phyloP scores from a whole-genome alignment of 2,888 invertebrate species.

The Fissipunctia ypsillon region DNA sequence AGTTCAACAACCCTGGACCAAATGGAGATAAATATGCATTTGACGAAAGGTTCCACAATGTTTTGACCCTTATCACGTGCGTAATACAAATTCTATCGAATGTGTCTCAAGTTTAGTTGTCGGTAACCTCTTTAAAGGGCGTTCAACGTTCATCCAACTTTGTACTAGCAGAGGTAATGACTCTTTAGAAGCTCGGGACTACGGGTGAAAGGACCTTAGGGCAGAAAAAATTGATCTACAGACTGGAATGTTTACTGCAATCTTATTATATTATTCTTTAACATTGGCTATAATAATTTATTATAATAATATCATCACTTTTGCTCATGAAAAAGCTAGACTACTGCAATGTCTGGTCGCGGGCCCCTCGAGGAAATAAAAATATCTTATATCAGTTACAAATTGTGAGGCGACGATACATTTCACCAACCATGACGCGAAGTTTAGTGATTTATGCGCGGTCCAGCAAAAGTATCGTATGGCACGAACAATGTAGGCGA shows the following conservation, averaged over 20 bases:
- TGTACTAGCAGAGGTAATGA: slow-evolving; percentile 53
- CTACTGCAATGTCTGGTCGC: background rate
- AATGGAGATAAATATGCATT: slow-evolving; percentile 59
- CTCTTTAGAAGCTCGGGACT: slow-evolving; percentile 38
- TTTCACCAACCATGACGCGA: slow-evolving; percentile 56
- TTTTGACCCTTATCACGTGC: slow-evolving; percentile 66
- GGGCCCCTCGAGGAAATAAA: background rate
- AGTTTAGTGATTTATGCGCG: slow-evolving; percentile 63
- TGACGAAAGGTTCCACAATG: slow-evolving; percentile 53
- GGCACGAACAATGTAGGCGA: slow-evolving; percentile 74
- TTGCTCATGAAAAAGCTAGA: background rate
- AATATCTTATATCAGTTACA: slow-evolving; percentile 37
- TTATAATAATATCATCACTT: background rate
- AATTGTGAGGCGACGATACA: slow-evolving; percentile 47
- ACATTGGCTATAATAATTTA: background rate
- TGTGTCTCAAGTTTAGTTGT: slow-evolving; percentile 55
- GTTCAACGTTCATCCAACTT: slow-evolving; percentile 63
- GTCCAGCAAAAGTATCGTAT: slow-evolving; percentile 76
- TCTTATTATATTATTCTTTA: background rate
- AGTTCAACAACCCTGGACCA: slow-evolving; percentile 42
- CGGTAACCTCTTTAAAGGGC: slow-evolving; percentile 67
- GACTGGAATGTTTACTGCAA: slow-evolving; percentile 2
- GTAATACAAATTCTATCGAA: slow-evolving; percentile 59
- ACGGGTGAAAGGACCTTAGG: slow-evolving; percentile 23
- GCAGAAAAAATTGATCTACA: slow-evolving; percentile 10